Conservation (phyloP, 2,797 vertebrate species). For the Malacoctenus gilli region DNA sequence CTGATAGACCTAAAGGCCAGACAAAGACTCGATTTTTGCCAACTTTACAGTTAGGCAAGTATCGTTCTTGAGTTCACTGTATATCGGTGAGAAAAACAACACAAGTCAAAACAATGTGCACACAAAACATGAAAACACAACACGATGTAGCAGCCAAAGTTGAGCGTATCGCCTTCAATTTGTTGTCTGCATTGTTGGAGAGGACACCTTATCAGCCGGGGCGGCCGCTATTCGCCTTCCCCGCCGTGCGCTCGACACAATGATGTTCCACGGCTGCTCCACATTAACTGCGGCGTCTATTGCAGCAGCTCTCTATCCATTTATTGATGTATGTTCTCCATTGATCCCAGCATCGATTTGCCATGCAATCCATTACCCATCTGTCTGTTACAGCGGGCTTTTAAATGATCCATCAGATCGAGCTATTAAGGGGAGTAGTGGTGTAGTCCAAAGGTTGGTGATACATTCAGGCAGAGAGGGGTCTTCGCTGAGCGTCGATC, state of each 20-base stretch:
- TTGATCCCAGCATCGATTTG: constrained; percentile 79
- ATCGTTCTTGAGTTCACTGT: too few relatives aligned
- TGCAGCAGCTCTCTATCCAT: constrained; percentile 78
- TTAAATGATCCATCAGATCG: constrained; percentile 80
- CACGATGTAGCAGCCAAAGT: constrained; percentile 52
- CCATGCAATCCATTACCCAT: constrained; percentile 80
- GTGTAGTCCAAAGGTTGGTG: constrained; percentile 78
- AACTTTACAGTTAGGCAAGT: too few relatives aligned
- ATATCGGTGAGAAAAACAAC: too few relatives aligned
- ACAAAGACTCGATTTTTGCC: too few relatives aligned
- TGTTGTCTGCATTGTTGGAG: constrained; percentile 71
- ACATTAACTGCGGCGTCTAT: constrained; percentile 72
- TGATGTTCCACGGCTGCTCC: constrained; percentile 57
- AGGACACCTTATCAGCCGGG: constrained; percentile 66
- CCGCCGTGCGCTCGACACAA: constrained; percentile 52
- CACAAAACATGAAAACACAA: too few relatives aligned
- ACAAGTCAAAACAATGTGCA: too few relatives aligned
- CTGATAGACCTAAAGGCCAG: too few relatives aligned
- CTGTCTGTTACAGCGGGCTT: constrained; percentile 78
- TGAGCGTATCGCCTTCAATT: constrained; percentile 65
- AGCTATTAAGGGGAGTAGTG: constrained; percentile 75
- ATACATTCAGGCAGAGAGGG: constrained; percentile 46
- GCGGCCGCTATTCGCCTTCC: constrained; percentile 51
- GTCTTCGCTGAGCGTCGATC: constrained; percentile 1
- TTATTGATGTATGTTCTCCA: constrained; percentile 81